phyloP scores from a whole-genome alignment of 2,113 vertebrate genomes.

The Forbesichthys papilliferus region DNA sequence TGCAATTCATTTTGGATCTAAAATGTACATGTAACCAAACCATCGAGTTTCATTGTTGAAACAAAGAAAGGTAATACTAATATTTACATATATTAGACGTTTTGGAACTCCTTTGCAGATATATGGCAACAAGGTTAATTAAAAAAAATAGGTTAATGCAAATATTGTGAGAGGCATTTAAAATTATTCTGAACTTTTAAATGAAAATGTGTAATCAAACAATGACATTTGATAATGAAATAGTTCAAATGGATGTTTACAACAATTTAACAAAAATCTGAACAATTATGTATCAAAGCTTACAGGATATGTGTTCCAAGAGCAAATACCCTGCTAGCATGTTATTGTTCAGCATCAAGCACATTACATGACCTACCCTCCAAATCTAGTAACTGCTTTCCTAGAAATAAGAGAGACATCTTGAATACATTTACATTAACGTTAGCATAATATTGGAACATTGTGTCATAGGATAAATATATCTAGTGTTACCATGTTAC shows the following conservation, averaged over 20 bases:
- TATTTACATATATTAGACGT: not conserved
- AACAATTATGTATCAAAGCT: not conserved
- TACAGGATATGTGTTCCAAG: not conserved
- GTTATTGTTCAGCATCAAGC: too few species aligned
- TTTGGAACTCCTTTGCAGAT: not conserved
- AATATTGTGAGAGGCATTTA: too few species aligned
- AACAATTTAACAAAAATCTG: not conserved
- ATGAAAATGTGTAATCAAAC: conserved; percentile 14
- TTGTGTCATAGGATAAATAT: too few species aligned
- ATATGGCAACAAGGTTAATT: too few species aligned
- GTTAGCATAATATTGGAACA: too few species aligned
- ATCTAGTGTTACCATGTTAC: too few species aligned
- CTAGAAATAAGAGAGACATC: not conserved
- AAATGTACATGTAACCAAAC: too few species aligned
- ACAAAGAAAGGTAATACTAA: not conserved
- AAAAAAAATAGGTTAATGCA: too few species aligned
- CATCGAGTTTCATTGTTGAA: too few species aligned
- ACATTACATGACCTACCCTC: too few species aligned
- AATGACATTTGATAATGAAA: conserved; percentile 22
- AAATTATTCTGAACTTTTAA: not conserved
- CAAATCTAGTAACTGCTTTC: not conserved
- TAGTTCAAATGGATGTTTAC: conserved; percentile 18
- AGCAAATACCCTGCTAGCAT: not conserved
- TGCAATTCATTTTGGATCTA: too few species aligned
- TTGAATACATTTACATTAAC: not conserved